These are phyloP conservation scores for Rotaria socialis DNA, from an alignment of 2,888 invertebrate species.

Conservation along the genomic window DNA sequence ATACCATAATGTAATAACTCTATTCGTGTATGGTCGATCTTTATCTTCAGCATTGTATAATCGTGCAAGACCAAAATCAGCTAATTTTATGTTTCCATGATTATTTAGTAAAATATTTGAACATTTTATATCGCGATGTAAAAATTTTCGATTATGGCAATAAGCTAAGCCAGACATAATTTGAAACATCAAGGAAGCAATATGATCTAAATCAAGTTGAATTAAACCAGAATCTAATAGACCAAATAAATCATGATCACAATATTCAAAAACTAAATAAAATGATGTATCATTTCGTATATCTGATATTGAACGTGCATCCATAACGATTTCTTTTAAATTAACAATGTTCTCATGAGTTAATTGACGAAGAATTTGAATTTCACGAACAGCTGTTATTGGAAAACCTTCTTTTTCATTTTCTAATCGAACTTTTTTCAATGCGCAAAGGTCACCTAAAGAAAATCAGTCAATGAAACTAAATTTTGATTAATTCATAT, in stretches of 20 bases:
- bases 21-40: conserved; percentile 92
- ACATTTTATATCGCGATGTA: conserved; percentile 97
- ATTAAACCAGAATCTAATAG: conserved; percentile 93
- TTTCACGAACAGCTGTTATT: conserved; percentile 76
- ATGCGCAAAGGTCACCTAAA: conserved; percentile 71
- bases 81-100: conserved; percentile 94
- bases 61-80: conserved; percentile 93
- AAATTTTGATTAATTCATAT: too few species aligned
- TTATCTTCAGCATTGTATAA: conserved; percentile 90
- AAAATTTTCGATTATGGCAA: conserved; percentile 93
- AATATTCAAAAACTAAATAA: conserved; percentile 98
- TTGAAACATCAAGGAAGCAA: conserved; percentile 95
- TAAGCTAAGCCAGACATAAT: conserved; percentile 89
- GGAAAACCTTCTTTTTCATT: conserved; percentile 99
- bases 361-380: conserved; percentile 90
- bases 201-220: conserved; percentile 85
- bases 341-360: conserved; percentile 97
- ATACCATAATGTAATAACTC: conserved; percentile 97
- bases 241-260: conserved; percentile 99
- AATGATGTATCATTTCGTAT: conserved; percentile 66
- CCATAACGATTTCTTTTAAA: conserved; percentile 82
- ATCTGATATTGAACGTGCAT: conserved; percentile 2
- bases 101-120: conserved; percentile 98
- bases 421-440: conserved; percentile 91
- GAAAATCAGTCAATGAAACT: not conserved